Percentiles rank a stretch among this genome's conserved stretches.
Conservation (phyloP, 53 echinoderm and acorn worm genomes). For the Arbacia lixula region DNA sequence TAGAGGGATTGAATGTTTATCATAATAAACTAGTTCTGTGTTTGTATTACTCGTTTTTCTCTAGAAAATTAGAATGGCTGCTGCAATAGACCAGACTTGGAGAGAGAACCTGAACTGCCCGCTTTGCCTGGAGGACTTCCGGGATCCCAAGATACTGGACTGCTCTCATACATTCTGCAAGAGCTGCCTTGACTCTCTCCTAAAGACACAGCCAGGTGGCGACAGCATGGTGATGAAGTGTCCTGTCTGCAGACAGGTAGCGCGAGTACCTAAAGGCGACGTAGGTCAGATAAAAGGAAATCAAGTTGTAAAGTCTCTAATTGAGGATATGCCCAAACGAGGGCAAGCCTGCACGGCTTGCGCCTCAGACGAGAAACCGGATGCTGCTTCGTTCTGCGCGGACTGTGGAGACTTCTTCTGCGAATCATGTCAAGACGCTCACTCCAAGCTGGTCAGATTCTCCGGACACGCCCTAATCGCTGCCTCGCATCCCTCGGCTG, state of each 20-base stretch:
- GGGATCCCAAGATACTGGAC: conserved; percentile 8
- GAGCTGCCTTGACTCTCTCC: neutral
- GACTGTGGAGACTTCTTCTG: conserved; percentile 18
- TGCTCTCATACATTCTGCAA: conserved; percentile 29
- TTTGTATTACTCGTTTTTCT: too few relatives aligned
- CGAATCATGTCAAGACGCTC: neutral
- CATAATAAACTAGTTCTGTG: too few relatives aligned
- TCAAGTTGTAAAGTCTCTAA: neutral
- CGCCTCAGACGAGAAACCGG: neutral
- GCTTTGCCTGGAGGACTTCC: too few relatives aligned
- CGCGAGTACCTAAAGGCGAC: neutral
- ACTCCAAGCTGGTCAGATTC: neutral
- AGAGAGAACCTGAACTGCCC: too few relatives aligned
- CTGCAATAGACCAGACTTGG: too few relatives aligned
- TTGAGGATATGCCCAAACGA: neutral
- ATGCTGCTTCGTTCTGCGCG: neutral
- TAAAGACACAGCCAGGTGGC: neutral
- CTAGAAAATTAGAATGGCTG: too few relatives aligned
- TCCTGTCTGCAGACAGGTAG: neutral
- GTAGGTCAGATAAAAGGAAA: neutral
- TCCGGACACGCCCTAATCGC: neutral
- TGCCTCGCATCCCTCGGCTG: neutral
- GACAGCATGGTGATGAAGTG: neutral
- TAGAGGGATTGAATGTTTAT: too few relatives aligned
- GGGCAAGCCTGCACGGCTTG: neutral